Conservation (phyloP, 2,888 invertebrate genomes). For the Diadromus collaris region DNA sequence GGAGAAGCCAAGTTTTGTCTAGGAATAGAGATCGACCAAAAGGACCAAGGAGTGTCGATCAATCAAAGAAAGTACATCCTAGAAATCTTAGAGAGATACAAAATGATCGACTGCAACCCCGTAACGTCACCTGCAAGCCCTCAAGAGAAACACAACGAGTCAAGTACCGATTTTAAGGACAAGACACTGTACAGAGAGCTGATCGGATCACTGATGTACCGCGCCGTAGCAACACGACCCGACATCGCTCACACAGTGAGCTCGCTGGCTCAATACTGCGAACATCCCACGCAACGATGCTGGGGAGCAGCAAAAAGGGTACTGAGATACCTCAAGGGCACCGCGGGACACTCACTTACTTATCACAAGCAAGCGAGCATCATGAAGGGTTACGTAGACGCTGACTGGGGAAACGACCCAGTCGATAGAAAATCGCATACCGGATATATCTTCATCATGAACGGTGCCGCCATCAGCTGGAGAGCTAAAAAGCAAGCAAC, state of each 20-base stretch:
- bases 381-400: slow-evolving; percentile 24
- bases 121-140: background rate
- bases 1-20: slow-evolving; percentile 29
- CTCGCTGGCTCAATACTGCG: slow-evolving; percentile 5
- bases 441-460: slow-evolving; percentile 33
- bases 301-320: slow-evolving; percentile 46
- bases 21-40: slow-evolving; percentile 29
- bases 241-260: slow-evolving; percentile 20
- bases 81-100: slow-evolving; percentile 22
- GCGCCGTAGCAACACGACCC: slow-evolving; percentile 1
- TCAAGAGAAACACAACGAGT: background rate
- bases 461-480: slow-evolving; percentile 33
- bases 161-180: background rate
- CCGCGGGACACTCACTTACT: slow-evolving; percentile 8
- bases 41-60: slow-evolving; percentile 1
- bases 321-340: slow-evolving; percentile 49
- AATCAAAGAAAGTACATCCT: slow-evolving; percentile 7
- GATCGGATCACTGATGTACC: slow-evolving; percentile 21
- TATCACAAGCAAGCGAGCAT: background rate
- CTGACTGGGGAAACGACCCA: slow-evolving; percentile 24
- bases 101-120: slow-evolving; percentile 19
- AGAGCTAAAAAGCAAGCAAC: slow-evolving; percentile 34
- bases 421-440: slow-evolving; percentile 28
- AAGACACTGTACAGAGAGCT: slow-evolving; percentile 15
- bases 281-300: slow-evolving; percentile 19